Conservation (phyloP, 2,113 vertebrate species). For the Sander lucioperca region DNA sequence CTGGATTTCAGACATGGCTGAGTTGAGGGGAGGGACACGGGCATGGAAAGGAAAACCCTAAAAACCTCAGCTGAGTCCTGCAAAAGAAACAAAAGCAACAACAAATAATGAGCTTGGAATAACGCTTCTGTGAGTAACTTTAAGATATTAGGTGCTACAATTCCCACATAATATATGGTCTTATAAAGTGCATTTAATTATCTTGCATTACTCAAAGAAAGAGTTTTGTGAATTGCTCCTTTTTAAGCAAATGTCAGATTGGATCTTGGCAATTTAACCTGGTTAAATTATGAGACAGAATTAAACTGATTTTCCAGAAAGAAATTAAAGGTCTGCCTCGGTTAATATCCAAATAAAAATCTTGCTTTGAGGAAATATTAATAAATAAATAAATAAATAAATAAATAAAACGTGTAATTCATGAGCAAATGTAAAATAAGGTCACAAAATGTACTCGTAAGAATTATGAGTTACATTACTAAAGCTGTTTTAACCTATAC, state of each 20-base stretch:
- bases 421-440: background rate
- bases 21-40: background rate
- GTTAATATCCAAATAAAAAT: background rate
- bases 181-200: background rate
- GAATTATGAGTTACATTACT: background rate
- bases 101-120: background rate
- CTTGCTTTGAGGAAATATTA: background rate
- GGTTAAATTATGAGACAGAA: background rate
- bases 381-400: background rate
- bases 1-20: constrained; percentile 11
- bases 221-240: background rate
- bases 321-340: background rate
- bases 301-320: background rate
- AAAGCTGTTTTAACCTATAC: background rate
- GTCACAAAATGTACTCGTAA: background rate
- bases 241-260: background rate
- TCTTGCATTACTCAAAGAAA: background rate
- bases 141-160: background rate
- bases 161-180: background rate
- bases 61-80: constrained; percentile 29
- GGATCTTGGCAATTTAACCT: background rate
- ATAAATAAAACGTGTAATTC: background rate
- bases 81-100: constrained; percentile 23
- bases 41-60: background rate
- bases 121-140: background rate